Evolutionary conservation across 2,113 vertebrate species (phyloP).

Genomic region (Cricetomys ansorgei): DNA sequence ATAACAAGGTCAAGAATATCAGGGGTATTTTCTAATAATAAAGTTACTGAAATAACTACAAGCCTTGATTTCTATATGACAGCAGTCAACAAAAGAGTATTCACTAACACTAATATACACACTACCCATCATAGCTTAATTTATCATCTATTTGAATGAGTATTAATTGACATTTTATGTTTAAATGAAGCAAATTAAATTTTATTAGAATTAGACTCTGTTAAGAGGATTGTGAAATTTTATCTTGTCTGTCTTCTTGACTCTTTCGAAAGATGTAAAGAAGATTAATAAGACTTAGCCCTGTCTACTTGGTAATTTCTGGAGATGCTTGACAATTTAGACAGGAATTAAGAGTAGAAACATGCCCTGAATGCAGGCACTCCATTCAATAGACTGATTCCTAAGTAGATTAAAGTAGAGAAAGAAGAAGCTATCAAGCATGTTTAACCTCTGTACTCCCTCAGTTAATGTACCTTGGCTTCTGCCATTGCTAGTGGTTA

Average conservation of each 20-base stretch:
- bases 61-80: background rate
- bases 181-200: slow-evolving; percentile 1
- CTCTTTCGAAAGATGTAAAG: background rate
- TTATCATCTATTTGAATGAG: background rate
- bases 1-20: background rate
- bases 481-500: background rate
- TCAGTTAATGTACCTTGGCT: background rate
- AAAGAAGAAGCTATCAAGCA: background rate
- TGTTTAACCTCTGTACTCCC: background rate
- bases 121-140: background rate
- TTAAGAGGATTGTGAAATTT: background rate
- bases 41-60: background rate
- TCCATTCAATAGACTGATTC: background rate
- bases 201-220: background rate
- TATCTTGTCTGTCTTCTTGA: background rate
- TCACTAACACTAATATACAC: background rate
- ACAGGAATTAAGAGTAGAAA: too few species aligned
- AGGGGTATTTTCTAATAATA: background rate
- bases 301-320: background rate
- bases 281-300: background rate
- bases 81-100: background rate
- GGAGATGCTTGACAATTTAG: background rate
- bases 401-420: background rate
- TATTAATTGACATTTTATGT: background rate
- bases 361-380: background rate